phyloP scores from a whole-genome alignment of 2,888 invertebrate species.

The Sphaeridia pumilis region DNA sequence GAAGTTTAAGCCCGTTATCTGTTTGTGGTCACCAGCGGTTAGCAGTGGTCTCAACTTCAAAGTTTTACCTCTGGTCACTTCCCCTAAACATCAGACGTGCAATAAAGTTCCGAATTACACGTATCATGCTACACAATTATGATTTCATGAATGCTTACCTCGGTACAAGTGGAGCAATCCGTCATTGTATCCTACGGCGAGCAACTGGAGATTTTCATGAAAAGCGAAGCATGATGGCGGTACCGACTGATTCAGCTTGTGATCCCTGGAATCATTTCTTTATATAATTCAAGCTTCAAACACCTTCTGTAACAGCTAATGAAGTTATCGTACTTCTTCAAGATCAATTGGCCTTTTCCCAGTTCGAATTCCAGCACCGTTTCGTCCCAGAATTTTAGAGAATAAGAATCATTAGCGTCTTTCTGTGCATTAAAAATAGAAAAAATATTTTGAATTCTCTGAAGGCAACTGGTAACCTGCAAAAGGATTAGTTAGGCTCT shows the following conservation, averaged over 20 bases:
- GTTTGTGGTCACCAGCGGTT: slow-evolving; percentile 50
- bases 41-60: slow-evolving; percentile 53
- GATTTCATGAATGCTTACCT: slow-evolving; percentile 11
- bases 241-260: slow-evolving; percentile 48
- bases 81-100: no score
- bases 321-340: slow-evolving; percentile 22
- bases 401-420: no score
- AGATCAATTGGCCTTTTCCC: slow-evolving; percentile 22
- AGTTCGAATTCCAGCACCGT: slow-evolving; percentile 26
- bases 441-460: slow-evolving; percentile 84
- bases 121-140: not conserved
- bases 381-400: slow-evolving; percentile 85
- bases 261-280: no score
- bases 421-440: no score
- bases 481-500: slow-evolving; percentile 38
- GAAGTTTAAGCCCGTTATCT: slow-evolving; percentile 72
- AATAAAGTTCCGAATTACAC: no score
- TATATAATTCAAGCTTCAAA: no score
- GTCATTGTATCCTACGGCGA: slow-evolving; percentile 85
- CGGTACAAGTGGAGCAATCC: slow-evolving; percentile 54
- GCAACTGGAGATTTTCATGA: slow-evolving; percentile 63
- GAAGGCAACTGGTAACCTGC: slow-evolving; percentile 2
- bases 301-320: not conserved
- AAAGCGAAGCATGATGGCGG: slow-evolving; percentile 70
- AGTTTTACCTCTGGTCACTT: slow-evolving; percentile 63